Percentiles rank a stretch among this genome's conserved stretches.
phyloP scores from a whole-genome alignment of 2,113 vertebrate species.

The Dicrurus megarhynchus region DNA sequence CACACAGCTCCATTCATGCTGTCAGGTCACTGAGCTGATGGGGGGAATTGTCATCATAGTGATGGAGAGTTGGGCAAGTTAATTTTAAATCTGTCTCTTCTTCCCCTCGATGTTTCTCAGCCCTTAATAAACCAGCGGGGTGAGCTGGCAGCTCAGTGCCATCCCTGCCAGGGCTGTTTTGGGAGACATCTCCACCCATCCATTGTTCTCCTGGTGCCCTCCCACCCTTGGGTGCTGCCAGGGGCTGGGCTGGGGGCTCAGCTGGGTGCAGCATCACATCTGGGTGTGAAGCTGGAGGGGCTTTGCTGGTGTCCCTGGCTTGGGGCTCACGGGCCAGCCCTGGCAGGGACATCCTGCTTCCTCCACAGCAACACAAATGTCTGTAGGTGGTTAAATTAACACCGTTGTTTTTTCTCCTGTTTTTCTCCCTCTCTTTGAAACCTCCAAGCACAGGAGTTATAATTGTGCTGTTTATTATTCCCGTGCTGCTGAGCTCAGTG shows the following conservation, averaged over 20 bases:
- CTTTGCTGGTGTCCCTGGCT: not conserved
- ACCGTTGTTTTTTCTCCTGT: not conserved
- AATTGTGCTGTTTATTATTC: slow-evolving; percentile 74
- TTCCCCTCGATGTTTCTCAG: slow-evolving; percentile 12
- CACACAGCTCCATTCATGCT: not conserved
- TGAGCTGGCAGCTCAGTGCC: not conserved
- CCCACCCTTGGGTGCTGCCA: not conserved
- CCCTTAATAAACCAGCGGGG: slow-evolving; percentile 54
- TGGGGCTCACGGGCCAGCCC: not conserved
- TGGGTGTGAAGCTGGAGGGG: not conserved
- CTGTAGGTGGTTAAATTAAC: slow-evolving; percentile 59
- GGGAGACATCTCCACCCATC: not conserved
- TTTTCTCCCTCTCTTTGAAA: not conserved
- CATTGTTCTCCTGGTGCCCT: not conserved
- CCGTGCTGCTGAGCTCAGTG: not conserved
- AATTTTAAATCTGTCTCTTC: slow-evolving; percentile 71
- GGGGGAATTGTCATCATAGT: slow-evolving; percentile 66
- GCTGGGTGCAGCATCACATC: not conserved
- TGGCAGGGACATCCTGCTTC: not conserved
- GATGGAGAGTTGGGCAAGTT: slow-evolving; percentile 71
- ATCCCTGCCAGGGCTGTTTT: not conserved
- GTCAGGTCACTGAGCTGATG: slow-evolving; percentile 48
- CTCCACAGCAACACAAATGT: not conserved
- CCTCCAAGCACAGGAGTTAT: slow-evolving; percentile 40
- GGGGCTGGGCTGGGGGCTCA: not conserved